Percentiles rank a stretch among this genome's conserved stretches.
phyloP scores from a whole-genome alignment of 2,797 vertebrate genomes.

The Gastrophryne carolinensis region DNA sequence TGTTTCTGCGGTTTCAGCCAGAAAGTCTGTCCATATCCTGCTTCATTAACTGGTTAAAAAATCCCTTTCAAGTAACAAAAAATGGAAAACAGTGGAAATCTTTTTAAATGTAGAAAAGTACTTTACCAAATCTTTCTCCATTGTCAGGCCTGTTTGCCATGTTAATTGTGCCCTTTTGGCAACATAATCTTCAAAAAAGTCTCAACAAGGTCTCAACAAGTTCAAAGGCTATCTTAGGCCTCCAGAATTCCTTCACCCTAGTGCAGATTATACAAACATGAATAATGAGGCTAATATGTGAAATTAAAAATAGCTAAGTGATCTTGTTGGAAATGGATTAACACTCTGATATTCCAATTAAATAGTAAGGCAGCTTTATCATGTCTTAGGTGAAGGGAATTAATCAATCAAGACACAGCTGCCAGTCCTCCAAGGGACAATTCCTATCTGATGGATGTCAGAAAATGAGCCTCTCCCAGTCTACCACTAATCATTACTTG shows the following conservation, averaged over 20 bases:
- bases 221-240: constrained; percentile 37
- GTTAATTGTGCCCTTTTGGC: constrained; percentile 1
- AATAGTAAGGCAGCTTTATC: constrained; percentile 43
- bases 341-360: constrained; percentile 50
- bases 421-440: constrained; percentile 42
- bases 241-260: constrained; percentile 13
- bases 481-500: constrained; percentile 43
- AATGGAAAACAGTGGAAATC: too few relatives aligned
- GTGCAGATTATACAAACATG: constrained; percentile 30
- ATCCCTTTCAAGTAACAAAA: too few relatives aligned
- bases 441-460: constrained; percentile 23
- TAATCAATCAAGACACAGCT: constrained; percentile 47
- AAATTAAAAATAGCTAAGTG: constrained; percentile 38
- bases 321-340: constrained; percentile 44
- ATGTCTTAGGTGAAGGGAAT: constrained; percentile 48
- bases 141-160: background rate
- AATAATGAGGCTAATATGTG: constrained; percentile 36
- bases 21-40: too few relatives aligned
- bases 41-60: too few relatives aligned
- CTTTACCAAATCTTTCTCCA: background rate
- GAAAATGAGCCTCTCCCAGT: constrained; percentile 3
- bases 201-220: constrained; percentile 23
- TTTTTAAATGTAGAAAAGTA: too few relatives aligned
- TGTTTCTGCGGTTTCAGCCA: too few relatives aligned
- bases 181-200: constrained; percentile 6